phyloP scores from a whole-genome alignment of 2,113 vertebrate genomes.

The Todiramphus chloris region DNA sequence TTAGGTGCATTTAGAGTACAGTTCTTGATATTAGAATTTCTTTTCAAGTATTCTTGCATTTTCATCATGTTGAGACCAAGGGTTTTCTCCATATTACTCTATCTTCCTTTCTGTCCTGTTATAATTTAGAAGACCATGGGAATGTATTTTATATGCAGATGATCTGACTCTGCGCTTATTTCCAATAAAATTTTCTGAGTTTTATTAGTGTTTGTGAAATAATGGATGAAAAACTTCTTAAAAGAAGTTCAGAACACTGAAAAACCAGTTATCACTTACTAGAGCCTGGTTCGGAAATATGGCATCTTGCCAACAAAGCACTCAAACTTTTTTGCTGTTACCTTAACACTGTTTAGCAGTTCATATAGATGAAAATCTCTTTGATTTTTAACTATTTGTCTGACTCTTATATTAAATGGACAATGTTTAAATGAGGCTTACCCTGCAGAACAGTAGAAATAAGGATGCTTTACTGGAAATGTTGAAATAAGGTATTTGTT shows the following conservation, averaged over 20 bases:
- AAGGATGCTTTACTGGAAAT: background rate
- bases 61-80: background rate
- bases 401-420: background rate
- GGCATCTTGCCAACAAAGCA: conserved; percentile 62
- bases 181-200: background rate
- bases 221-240: background rate
- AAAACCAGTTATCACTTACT: conserved; percentile 30
- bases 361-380: conserved; percentile 13
- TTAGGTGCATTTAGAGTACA: background rate
- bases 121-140: background rate
- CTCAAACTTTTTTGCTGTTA: conserved; percentile 28
- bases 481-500: background rate
- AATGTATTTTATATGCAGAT: background rate
- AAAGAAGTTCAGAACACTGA: background rate
- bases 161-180: background rate
- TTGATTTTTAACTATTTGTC: conserved; percentile 41
- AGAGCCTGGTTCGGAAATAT: background rate
- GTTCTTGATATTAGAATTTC: background rate
- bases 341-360: background rate
- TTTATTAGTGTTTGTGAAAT: conserved; percentile 1
- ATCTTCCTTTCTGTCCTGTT: background rate
- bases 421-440: background rate
- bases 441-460: background rate
- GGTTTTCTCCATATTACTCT: background rate
- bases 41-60: background rate